Evolutionary conservation across 2,797 vertebrate genomes (phyloP).

Genomic region (Tauraco hartlaubi): DNA sequence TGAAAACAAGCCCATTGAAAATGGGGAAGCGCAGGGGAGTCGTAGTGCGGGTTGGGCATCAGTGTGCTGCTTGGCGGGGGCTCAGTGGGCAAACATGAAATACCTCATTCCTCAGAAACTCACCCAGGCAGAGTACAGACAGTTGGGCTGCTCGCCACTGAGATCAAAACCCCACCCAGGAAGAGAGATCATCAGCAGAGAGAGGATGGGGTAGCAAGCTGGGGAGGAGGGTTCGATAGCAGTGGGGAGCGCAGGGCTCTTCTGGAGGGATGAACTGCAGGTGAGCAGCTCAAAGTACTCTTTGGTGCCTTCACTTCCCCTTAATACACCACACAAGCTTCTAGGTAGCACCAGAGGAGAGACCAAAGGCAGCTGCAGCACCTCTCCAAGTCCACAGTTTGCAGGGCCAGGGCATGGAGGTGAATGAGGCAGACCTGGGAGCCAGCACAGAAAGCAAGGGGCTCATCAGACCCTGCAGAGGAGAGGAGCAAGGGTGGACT

Average conservation of each 20-base stretch:
- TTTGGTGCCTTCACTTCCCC: neutral
- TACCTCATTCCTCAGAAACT: conserved; percentile 79
- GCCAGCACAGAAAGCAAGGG: neutral
- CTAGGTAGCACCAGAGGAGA: neutral
- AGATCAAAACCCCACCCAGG: conserved; percentile 39
- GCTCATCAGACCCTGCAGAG: neutral
- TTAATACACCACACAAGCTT: neutral
- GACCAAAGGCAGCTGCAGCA: accelerated
- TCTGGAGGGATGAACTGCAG: accelerated
- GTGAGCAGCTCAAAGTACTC: neutral
- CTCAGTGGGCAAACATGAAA: conserved; percentile 74
- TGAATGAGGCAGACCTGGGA: neutral
- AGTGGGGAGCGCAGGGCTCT: neutral
- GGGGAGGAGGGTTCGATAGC: neutral
- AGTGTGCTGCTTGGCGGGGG: neutral
- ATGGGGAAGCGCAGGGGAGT: conserved; percentile 7
- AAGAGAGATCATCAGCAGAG: conserved; percentile 18
- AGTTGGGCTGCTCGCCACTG: neutral
- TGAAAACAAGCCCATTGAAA: neutral
- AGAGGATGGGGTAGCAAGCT: neutral
- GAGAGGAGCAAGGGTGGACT: neutral
- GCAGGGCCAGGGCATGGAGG: neutral
- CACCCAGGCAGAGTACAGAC: conserved; percentile 35
- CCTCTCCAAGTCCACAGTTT: neutral
- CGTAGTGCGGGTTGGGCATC: conserved; percentile 46